Conservation (phyloP, 2,113 vertebrate species). For the Muntiacus reevesi region DNA sequence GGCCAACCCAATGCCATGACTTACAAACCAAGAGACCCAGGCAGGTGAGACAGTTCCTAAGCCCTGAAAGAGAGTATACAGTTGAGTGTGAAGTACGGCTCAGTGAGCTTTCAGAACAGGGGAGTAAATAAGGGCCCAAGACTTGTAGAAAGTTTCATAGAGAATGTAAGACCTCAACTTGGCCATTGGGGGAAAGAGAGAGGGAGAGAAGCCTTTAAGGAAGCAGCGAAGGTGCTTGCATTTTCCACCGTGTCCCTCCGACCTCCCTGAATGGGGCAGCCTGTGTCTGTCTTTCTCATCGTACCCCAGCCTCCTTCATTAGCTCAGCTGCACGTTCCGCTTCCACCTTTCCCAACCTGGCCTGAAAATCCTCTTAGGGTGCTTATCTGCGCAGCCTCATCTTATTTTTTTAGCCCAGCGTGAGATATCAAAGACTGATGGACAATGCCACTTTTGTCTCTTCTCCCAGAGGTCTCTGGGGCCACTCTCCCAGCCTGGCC, state of each 20-base stretch:
- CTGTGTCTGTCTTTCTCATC: neutral
- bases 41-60: neutral
- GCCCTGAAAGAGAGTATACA: neutral
- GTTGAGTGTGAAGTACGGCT: neutral
- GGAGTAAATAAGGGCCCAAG: neutral
- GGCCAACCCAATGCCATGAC: neutral
- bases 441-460: conserved; percentile 33
- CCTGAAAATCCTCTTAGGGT: neutral
- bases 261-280: neutral
- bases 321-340: neutral
- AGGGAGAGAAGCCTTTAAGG: neutral
- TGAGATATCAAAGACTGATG: neutral
- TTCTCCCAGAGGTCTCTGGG: neutral
- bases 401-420: neutral
- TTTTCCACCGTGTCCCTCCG: neutral
- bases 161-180: neutral
- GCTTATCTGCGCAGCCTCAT: neutral
- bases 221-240: rapidly evolving
- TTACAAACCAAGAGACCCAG: neutral
- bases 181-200: neutral
- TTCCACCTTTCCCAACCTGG: neutral
- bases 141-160: neutral
- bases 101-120: neutral
- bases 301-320: neutral
- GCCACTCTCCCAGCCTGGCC: neutral